Percentiles rank a stretch among this genome's conserved stretches.
Conservation (phyloP, 1,140 invertebrate species). For the Hyphantria cunea region DNA sequence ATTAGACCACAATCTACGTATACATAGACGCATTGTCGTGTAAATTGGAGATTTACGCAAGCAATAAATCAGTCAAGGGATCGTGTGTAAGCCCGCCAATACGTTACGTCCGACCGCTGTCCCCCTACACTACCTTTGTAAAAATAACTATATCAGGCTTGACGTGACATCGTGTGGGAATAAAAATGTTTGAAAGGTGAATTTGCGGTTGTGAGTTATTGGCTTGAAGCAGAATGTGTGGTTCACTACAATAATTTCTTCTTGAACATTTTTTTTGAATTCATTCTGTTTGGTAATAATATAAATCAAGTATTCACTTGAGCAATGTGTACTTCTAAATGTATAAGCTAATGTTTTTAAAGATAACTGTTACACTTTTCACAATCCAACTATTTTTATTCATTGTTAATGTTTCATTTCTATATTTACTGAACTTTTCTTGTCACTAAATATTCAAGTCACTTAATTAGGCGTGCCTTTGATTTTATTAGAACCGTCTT, state of each 20-base stretch:
- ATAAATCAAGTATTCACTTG: too few relatives aligned
- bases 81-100: conserved; percentile 64
- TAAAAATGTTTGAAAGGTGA: conserved; percentile 29
- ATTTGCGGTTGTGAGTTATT: conserved; percentile 23
- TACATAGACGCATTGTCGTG: conserved; percentile 52
- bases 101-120: conserved; percentile 62
- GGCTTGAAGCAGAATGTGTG: not conserved
- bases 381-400: too few relatives aligned
- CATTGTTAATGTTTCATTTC: too few relatives aligned
- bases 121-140: conserved; percentile 48
- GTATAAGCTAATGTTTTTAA: too few relatives aligned
- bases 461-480: too few relatives aligned
- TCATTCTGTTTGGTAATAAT: too few relatives aligned
- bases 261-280: too few relatives aligned
- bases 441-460: too few relatives aligned
- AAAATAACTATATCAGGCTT: conserved; percentile 38
- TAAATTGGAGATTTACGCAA: conserved; percentile 70
- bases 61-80: conserved; percentile 70
- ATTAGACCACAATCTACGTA: conserved; percentile 41
- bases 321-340: too few relatives aligned
- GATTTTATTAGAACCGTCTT: too few relatives aligned
- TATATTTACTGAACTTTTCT: too few relatives aligned
- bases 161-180: conserved; percentile 24
- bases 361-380: too few relatives aligned
- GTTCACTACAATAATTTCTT: not conserved